Base-by-base conservation (phyloP, 2,797 vertebrate genomes). In the Fistularia commersonii region DNA sequence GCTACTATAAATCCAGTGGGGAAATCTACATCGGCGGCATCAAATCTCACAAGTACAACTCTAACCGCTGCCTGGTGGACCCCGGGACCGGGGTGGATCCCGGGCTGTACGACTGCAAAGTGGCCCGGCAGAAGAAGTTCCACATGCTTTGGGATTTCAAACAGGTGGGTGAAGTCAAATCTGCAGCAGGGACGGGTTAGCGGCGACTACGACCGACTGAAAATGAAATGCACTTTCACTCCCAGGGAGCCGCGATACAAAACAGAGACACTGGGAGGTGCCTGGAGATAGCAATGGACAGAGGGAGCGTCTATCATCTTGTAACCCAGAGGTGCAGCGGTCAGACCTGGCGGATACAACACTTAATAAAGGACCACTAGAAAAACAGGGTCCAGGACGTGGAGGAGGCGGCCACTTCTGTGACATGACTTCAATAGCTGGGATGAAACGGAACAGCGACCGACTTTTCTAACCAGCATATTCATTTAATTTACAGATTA, bases 1-100 rank as follows among this genome's bases (percentile, higher is more conserved):
- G 80, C 55, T 77, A 58, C 46, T 87, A 88, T 62, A 42, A 3
- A 31, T 31, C 41, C n/a, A 38, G 51, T 39, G 85, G 90, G 31
- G 41, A 82, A 41, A 35, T 90, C 8, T 84, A 80, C 57, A 62
- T 91, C 8, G 89, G 89, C 0, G 60, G 50, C 1, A 79, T 90
- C 42, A 76, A 75, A 49, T 88, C 85, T 45, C 85, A 89, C 57
- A 88, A 66, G 49, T 80, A 88, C 72, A 72, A 55, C 7, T 77
- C 14, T 38, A 90, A 88, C 67, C 78, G 72, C 9, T 91, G 90
- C 37, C 61, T 91, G 59, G 76, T 82, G 57, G 89, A 90, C 62
- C 15, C 53, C 0, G 78, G 68, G 3, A 32, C 36, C 0, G 84
- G 80, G 15, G 5, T 6, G 32, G 41, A 46, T 5, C 86, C 87